These are phyloP conservation scores for Leucania comma DNA, from an alignment of 2,888 invertebrate species.

Conservation along the genomic window DNA sequence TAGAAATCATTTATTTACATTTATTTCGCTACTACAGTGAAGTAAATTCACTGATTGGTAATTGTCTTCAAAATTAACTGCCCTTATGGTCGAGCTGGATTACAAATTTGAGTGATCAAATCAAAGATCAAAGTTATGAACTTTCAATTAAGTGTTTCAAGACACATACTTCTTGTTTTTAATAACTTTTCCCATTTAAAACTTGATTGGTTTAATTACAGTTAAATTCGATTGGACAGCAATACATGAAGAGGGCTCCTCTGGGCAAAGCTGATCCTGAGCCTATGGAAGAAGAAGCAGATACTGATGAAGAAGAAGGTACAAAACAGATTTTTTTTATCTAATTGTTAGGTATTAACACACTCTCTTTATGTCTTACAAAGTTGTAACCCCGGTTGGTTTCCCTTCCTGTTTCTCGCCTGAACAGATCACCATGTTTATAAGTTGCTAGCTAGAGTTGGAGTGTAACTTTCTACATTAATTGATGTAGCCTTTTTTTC, in stretches of 20 bases:
- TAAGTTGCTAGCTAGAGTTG: too few species aligned
- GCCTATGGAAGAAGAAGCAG: constrained; percentile 90
- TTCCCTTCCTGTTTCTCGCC: too few species aligned
- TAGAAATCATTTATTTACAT: too few species aligned
- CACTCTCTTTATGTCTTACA: too few species aligned
- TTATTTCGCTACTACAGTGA: too few species aligned
- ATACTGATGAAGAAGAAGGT: constrained; percentile 85
- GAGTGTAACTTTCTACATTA: too few species aligned
- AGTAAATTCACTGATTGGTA: not conserved
- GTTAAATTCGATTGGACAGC: constrained; percentile 88
- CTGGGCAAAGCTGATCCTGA: constrained; percentile 90
- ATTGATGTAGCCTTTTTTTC: too few species aligned
- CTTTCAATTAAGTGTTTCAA: not conserved
- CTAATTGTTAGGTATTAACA: too few species aligned
- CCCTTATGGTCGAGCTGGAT: not conserved
- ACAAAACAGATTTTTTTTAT: not conserved
- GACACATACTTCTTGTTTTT: not conserved
- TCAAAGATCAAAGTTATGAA: not conserved
- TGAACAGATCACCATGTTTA: too few species aligned
- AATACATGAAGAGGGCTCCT: constrained; percentile 88
- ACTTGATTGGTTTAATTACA: constrained; percentile 59
- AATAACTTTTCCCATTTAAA: not conserved
- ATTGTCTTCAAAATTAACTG: not conserved
- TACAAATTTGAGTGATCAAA: not conserved
- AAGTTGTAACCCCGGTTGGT: too few species aligned